Conservation (phyloP, 2,113 vertebrate species). For the Istiophorus platypterus region DNA sequence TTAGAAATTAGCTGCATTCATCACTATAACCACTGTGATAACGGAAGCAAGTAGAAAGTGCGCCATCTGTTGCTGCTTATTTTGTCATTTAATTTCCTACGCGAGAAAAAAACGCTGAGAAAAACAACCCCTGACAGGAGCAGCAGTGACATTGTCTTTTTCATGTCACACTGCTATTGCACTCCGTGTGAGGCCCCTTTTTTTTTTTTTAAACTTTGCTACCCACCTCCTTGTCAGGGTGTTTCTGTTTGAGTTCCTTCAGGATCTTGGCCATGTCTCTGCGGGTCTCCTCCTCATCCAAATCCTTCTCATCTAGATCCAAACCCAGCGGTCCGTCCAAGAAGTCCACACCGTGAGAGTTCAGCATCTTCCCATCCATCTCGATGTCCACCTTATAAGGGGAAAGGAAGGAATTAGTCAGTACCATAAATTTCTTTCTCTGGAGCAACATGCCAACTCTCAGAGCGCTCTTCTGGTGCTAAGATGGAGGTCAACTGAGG, state of each 20-base stretch:
- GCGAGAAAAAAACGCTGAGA: not conserved
- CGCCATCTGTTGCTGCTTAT: constrained; percentile 17
- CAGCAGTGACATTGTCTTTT: not conserved
- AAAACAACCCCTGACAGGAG: not conserved
- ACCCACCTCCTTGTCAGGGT: constrained; percentile 93
- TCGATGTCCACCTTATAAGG: constrained; percentile 90
- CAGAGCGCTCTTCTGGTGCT: not conserved
- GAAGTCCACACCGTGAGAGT: constrained; percentile 97
- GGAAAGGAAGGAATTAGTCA: not conserved
- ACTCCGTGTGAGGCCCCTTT: not conserved
- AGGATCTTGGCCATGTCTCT: constrained; percentile 98
- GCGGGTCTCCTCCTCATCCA: constrained; percentile 96
- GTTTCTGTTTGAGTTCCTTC: constrained; percentile 98
- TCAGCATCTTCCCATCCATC: constrained; percentile 98
- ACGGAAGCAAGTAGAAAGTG: not conserved
- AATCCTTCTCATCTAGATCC: constrained; percentile 94
- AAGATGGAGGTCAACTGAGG: not conserved
- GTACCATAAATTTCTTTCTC: not conserved
- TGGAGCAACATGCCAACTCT: not conserved
- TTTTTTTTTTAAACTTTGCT: not conserved
- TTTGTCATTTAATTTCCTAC: constrained; percentile 18
- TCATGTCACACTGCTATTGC: not conserved
- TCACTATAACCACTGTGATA: constrained; percentile 26
- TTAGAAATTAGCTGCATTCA: constrained; percentile 14
- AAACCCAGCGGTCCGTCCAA: constrained; percentile 93